A percentile compares a stretch with the other conserved stretches of the same genome.
Evolutionary conservation across 30 jellyfish, hydroid and myxozoan species (phyloP).

Genomic region (Aurelia coerulea): DNA sequence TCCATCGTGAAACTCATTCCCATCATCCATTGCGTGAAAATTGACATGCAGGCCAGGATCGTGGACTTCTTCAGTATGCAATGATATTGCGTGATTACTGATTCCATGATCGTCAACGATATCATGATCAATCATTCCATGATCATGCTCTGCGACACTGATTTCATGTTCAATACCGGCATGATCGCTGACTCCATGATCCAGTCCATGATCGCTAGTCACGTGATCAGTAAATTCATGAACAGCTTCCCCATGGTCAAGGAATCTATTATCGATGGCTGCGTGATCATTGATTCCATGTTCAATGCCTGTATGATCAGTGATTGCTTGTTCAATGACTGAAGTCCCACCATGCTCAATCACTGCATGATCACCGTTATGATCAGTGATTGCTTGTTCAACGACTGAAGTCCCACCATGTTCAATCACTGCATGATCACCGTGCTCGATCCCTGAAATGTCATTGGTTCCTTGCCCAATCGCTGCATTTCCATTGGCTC

Average conservation of each 20-base stretch:
- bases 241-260: constrained; percentile 16
- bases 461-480: too few relatives aligned
- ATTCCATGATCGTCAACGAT: constrained; percentile 36
- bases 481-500: too few relatives aligned
- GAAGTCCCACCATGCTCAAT: too few relatives aligned
- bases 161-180: constrained; percentile 4
- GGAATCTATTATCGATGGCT: background rate
- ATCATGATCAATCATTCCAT: background rate
- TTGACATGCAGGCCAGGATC: constrained; percentile 59
- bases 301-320: constrained; percentile 16
- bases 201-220: background rate
- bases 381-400: constrained; percentile 9
- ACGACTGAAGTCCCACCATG: background rate
- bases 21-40: constrained; percentile 45
- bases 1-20: constrained; percentile 23
- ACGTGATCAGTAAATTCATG: constrained; percentile 24
- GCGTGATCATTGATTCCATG: constrained; percentile 13
- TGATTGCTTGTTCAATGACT: constrained; percentile 1
- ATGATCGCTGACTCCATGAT: constrained; percentile 31
- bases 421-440: too few relatives aligned
- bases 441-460: too few relatives aligned
- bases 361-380: background rate
- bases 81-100: constrained; percentile 6
- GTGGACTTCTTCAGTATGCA: constrained; percentile 22
- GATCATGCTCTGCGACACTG: constrained; percentile 5